phyloP scores from a whole-genome alignment of 2,797 vertebrate species.

The Coregonus sp. region DNA sequence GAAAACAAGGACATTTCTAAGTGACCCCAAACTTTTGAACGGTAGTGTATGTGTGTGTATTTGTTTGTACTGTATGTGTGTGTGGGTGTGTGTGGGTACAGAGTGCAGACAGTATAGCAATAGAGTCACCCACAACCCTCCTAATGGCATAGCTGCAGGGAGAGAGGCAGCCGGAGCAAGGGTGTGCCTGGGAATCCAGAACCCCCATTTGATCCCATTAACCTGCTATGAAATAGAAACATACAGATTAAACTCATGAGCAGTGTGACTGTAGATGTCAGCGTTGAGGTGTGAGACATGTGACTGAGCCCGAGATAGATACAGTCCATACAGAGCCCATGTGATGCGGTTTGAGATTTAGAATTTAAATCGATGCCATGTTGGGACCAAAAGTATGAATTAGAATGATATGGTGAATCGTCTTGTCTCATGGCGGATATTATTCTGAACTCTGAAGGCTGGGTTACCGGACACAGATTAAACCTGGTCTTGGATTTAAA shows the following conservation, averaged over 20 bases:
- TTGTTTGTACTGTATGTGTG: slow-evolving; percentile 5
- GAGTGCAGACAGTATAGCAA: slow-evolving; percentile 17
- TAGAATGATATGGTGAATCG: not conserved
- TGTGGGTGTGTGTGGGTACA: not conserved
- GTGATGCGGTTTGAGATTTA: slow-evolving; percentile 40
- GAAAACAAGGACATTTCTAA: too few species aligned
- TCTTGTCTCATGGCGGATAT: not conserved
- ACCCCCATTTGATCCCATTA: slow-evolving; percentile 57
- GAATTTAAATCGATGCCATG: not conserved
- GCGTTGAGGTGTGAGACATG: not conserved
- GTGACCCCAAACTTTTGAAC: too few species aligned
- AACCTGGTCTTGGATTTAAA: too few species aligned
- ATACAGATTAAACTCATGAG: slow-evolving; percentile 37
- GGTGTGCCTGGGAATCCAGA: slow-evolving; percentile 58
- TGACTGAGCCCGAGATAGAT: not conserved
- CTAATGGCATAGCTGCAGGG: slow-evolving; percentile 45
- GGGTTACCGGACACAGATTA: too few species aligned
- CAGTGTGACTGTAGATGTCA: slow-evolving; percentile 56
- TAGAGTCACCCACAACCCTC: slow-evolving; percentile 51
- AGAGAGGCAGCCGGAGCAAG: slow-evolving; percentile 57
- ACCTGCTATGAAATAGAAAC: not conserved
- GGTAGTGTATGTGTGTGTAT: not conserved
- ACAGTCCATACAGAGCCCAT: too few species aligned
- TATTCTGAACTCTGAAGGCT: not conserved
- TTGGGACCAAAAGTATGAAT: not conserved